phyloP scores from a whole-genome alignment of 2,113 vertebrate species.

The Pantherophis guttatus region DNA sequence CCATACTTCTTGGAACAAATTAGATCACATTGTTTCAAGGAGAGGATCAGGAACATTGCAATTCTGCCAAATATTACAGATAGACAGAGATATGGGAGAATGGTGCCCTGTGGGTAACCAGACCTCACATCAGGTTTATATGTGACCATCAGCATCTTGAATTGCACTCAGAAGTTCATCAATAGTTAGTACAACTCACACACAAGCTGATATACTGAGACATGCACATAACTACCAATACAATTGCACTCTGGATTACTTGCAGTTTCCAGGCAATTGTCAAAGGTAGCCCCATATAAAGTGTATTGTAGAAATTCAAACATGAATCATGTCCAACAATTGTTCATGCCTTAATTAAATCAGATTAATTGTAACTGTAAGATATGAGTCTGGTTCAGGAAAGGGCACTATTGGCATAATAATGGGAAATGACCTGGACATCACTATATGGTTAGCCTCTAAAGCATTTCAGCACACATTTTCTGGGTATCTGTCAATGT shows the following conservation, averaged over 20 bases:
- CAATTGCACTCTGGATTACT: neutral
- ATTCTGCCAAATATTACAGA: neutral
- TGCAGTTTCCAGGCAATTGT: neutral
- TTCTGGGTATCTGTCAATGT: constrained; percentile 3
- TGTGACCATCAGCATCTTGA: neutral
- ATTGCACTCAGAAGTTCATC: neutral
- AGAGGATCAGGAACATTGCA: neutral
- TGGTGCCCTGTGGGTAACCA: neutral
- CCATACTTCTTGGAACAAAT: neutral
- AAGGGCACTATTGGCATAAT: neutral
- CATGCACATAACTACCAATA: neutral
- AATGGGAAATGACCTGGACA: neutral
- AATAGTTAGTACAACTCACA: neutral
- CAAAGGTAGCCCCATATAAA: neutral
- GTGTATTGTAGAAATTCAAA: neutral
- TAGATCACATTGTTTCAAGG: neutral
- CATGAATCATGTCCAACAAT: neutral
- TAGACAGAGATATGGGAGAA: neutral
- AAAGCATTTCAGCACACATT: neutral
- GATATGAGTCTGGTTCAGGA: neutral
- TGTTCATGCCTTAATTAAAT: neutral
- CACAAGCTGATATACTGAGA: neutral
- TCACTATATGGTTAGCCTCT: neutral
- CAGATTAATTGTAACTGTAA: neutral
- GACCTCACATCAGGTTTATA: neutral